A percentile compares a stretch with the other conserved stretches of the same genome.
These are phyloP conservation scores for Drosophila stalkeri DNA, from an alignment of 2,888 invertebrate species.

Conservation along the genomic window DNA sequence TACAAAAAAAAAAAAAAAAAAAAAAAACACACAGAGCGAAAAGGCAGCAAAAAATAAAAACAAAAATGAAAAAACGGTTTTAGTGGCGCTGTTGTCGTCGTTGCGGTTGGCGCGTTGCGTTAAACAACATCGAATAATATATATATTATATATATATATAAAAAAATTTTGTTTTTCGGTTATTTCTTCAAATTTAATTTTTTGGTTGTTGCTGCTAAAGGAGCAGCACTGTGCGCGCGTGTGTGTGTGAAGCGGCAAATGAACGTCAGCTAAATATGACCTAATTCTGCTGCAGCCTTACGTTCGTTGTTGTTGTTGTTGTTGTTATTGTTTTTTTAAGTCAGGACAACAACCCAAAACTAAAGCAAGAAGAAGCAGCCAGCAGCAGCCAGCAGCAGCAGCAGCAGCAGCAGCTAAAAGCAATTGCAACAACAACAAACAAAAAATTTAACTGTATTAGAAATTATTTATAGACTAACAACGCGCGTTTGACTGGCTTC, in stretches of 20 bases:
- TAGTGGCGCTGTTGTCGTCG: slow-evolving; percentile 71
- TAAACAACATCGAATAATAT: slow-evolving; percentile 10
- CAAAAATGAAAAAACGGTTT: slow-evolving; percentile 34
- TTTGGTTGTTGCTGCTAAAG: background rate
- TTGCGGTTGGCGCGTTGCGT: slow-evolving; percentile 68
- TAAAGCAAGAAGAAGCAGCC: background rate
- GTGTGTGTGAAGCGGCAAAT: slow-evolving; percentile 21
- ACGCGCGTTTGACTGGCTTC: slow-evolving; percentile 26
- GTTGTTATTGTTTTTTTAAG: slow-evolving; percentile 26
- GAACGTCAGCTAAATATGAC: slow-evolving; percentile 60
- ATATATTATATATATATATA: too few relatives aligned
- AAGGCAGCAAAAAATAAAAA: slow-evolving; percentile 9
- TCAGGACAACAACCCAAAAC: slow-evolving; percentile 45
- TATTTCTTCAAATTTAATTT: background rate
- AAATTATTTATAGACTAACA: slow-evolving; percentile 1
- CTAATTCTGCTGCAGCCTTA: slow-evolving; percentile 50
- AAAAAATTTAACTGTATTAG: background rate
- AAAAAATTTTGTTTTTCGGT: slow-evolving; percentile 1
- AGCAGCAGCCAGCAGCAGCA: too few relatives aligned
- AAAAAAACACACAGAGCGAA: background rate
- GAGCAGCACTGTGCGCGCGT: slow-evolving; percentile 11
- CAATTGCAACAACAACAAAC: background rate
- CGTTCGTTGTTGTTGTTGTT: too few relatives aligned
- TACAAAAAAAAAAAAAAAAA: background rate
- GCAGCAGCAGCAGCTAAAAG: background rate